These are phyloP conservation scores for Encarsia formosa DNA, from an alignment of 2,888 invertebrate species.

Conservation along the genomic window DNA sequence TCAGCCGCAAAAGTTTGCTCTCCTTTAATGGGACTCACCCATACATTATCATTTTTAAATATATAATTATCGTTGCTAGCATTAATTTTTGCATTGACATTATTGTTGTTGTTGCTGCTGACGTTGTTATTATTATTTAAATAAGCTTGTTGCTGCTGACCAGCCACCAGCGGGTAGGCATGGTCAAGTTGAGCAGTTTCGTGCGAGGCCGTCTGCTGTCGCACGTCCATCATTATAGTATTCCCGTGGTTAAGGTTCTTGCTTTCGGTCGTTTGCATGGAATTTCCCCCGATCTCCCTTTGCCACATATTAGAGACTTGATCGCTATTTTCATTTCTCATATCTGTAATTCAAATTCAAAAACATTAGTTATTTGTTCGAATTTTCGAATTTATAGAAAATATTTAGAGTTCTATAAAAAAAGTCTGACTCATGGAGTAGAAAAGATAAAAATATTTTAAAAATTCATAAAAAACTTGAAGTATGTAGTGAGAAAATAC, in stretches of 20 bases:
- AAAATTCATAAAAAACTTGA: too few relatives aligned
- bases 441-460: too few relatives aligned
- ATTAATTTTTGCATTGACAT: slow-evolving; percentile 9
- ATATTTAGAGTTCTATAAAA: too few relatives aligned
- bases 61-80: slow-evolving; percentile 8
- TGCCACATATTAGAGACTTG: too few relatives aligned
- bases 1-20: not conserved
- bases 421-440: too few relatives aligned
- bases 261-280: slow-evolving; percentile 29
- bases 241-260: slow-evolving; percentile 15
- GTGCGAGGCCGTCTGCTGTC: slow-evolving; percentile 8
- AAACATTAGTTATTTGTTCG: too few relatives aligned
- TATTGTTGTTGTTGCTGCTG: slow-evolving; percentile 6
- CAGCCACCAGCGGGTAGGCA: slow-evolving; percentile 7
- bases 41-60: slow-evolving; percentile 16
- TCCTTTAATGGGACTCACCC: slow-evolving; percentile 15
- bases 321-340: slow-evolving; percentile 43
- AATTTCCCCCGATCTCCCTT: slow-evolving; percentile 30
- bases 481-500: too few relatives aligned
- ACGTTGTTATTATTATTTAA: slow-evolving; percentile 9
- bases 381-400: too few relatives aligned
- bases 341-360: too few relatives aligned
- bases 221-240: slow-evolving; percentile 1
- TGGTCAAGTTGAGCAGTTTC: slow-evolving; percentile 8
- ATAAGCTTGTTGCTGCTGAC: slow-evolving; percentile 15